Evolutionary conservation across 2,888 invertebrate species (phyloP).

Genomic region (Drosophila sordidula): DNA sequence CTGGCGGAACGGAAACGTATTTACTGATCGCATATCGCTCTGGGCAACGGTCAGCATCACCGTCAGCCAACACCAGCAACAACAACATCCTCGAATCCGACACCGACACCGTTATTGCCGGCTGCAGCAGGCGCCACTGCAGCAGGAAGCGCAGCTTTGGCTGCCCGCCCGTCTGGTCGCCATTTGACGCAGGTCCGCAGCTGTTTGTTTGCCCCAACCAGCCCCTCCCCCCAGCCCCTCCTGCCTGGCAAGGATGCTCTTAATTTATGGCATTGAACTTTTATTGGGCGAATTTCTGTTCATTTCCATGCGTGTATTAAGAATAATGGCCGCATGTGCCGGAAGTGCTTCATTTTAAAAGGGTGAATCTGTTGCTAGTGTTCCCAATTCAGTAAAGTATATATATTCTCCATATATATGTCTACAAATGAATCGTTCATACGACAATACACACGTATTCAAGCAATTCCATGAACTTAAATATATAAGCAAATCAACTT

Average conservation of each 20-base stretch:
- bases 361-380: conserved; percentile 38
- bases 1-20: conserved; percentile 82
- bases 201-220: conserved; percentile 24
- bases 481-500: no score
- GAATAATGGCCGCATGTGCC: conserved; percentile 75
- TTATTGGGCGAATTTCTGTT: conserved; percentile 85
- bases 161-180: conserved; percentile 61
- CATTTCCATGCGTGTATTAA: conserved; percentile 83
- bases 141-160: conserved; percentile 53
- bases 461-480: no score
- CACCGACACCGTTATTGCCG: conserved; percentile 20
- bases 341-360: conserved; percentile 75
- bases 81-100: neutral
- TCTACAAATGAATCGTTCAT: neutral
- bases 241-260: conserved; percentile 57
- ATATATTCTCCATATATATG: neutral
- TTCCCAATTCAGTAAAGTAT: conserved; percentile 3
- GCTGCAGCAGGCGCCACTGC: conserved; percentile 53
- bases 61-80: conserved; percentile 6
- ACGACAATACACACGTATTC: no score
- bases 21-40: conserved; percentile 80
- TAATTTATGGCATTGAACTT: conserved; percentile 84
- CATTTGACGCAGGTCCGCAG: conserved; percentile 43
- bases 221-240: conserved; percentile 9
- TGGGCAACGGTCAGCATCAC: conserved; percentile 38